Conservation (phyloP, 92 coral and sea anemone genomes). For the Phenganax stokvisi region DNA sequence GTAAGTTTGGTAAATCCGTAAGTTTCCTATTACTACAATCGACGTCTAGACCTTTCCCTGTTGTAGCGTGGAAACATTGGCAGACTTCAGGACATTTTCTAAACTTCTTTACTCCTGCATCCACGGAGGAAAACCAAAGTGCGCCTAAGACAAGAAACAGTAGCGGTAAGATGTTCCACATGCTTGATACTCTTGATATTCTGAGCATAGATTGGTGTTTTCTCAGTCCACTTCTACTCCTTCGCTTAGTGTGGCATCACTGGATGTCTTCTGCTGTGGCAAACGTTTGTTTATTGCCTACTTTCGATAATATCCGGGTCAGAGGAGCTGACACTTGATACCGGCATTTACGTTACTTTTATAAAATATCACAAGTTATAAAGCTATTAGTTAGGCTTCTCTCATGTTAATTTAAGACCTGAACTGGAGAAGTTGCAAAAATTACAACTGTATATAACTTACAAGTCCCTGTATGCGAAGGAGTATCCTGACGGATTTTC, state of each 20-base stretch:
- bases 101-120: slow-evolving; percentile 5
- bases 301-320: no score
- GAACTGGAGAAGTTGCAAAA: no score
- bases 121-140: not conserved
- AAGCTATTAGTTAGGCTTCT: no score
- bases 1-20: slow-evolving; percentile 10
- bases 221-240: not conserved
- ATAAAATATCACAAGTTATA: no score
- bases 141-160: not conserved
- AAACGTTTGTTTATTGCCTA: no score
- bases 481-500: no score
- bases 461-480: no score
- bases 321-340: no score
- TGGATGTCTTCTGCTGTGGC: not conserved
- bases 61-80: not conserved
- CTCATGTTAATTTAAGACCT: no score
- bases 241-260: not conserved
- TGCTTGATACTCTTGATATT: not conserved
- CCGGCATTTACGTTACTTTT: no score
- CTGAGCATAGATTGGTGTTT: not conserved
- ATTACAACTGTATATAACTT: no score
- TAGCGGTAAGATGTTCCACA: not conserved
- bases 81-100: slow-evolving; percentile 25
- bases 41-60: slow-evolving; percentile 16
- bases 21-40: slow-evolving; percentile 10